Conservation (phyloP, 2,888 invertebrate genomes). For the Homarus gammarus region DNA sequence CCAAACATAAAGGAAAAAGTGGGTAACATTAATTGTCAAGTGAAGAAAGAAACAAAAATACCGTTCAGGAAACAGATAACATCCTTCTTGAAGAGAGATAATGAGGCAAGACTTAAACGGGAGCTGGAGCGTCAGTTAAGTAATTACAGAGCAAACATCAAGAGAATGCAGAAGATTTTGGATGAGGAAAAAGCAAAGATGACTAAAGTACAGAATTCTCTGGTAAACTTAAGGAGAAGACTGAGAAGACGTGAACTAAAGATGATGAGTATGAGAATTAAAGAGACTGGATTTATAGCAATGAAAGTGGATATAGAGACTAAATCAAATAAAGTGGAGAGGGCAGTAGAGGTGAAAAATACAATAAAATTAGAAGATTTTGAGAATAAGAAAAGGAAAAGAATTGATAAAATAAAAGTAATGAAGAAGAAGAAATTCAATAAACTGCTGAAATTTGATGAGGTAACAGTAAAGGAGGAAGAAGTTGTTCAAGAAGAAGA, state of each 20-base stretch:
- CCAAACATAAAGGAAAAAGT: not conserved
- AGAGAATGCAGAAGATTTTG: conserved; percentile 15
- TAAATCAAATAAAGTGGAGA: not conserved
- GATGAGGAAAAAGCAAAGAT: conserved; percentile 41
- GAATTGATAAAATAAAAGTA: not conserved
- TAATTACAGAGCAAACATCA: conserved; percentile 13
- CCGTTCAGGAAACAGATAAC: not conserved
- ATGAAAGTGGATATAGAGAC: not conserved
- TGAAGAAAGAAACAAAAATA: not conserved
- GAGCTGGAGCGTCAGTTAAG: conserved; percentile 27
- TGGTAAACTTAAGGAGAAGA: conserved; percentile 25
- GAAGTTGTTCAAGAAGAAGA: not conserved
- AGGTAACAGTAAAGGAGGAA: not conserved
- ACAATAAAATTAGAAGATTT: not conserved
- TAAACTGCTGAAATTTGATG: not conserved
- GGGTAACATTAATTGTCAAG: not conserved
- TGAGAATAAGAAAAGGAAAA: not conserved
- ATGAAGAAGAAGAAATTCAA: not conserved
- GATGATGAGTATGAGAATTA: not conserved
- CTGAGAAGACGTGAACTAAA: conserved; percentile 24
- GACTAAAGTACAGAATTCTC: conserved; percentile 1
- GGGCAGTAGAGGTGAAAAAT: conserved; percentile 10
- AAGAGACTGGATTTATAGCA: no score
- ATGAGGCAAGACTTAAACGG: not conserved
- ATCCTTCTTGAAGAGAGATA: conserved; percentile 15